Evolutionary conservation across 2,888 invertebrate genomes (phyloP).

Genomic region (Rotaria socialis): DNA sequence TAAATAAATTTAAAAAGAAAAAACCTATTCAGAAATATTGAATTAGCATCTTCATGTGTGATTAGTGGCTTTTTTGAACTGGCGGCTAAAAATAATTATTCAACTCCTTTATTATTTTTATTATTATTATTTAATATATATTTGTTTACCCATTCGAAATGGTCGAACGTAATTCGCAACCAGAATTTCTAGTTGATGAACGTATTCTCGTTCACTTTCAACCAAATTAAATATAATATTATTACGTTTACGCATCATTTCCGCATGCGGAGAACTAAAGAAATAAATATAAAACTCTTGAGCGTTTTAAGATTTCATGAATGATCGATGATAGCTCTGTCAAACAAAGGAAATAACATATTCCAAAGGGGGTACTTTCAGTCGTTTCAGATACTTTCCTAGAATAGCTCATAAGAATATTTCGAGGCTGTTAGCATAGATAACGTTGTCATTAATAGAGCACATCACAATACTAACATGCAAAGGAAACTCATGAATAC

Average conservation of each 20-base stretch:
- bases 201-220: constrained; percentile 84
- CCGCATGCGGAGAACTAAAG: constrained; percentile 81
- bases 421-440: too few relatives aligned
- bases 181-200: constrained; percentile 79
- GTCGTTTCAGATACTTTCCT: too few relatives aligned
- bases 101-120: neutral
- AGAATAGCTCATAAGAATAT: too few relatives aligned
- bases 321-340: too few relatives aligned
- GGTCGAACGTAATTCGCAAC: constrained; percentile 81
- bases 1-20: neutral
- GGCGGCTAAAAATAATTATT: constrained; percentile 70
- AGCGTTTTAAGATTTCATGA: too few relatives aligned
- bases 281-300: neutral
- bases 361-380: too few relatives aligned
- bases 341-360: too few relatives aligned
- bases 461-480: too few relatives aligned
- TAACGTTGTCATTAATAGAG: too few relatives aligned
- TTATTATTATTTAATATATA: neutral
- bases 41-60: constrained; percentile 85
- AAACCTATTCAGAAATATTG: constrained; percentile 78
- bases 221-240: constrained; percentile 73
- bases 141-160: constrained; percentile 39
- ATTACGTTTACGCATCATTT: constrained; percentile 85
- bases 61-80: constrained; percentile 86
- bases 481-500: too few relatives aligned